Conservation (phyloP, 2,113 vertebrate species). For the Syrrhaptes paradoxus region DNA sequence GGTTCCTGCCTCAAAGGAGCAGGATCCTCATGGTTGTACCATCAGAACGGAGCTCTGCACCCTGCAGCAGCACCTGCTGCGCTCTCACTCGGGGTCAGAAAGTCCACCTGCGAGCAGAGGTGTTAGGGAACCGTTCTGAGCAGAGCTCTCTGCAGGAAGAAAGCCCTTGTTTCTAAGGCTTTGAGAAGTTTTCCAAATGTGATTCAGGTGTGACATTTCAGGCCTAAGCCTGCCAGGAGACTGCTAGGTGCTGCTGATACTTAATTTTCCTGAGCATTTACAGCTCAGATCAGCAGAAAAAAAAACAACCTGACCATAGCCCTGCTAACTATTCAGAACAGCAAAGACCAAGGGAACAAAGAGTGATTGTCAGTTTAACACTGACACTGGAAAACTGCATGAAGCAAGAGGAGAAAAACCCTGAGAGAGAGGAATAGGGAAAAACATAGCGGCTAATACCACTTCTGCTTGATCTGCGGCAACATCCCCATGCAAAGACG, state of each 20-base stretch:
- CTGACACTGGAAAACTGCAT: slow-evolving; percentile 7
- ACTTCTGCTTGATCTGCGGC: not conserved
- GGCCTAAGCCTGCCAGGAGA: not conserved
- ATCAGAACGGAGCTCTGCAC: not conserved
- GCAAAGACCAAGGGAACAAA: slow-evolving; percentile 52
- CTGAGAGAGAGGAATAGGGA: not conserved
- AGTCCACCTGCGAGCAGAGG: not conserved
- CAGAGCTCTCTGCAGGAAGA: not conserved
- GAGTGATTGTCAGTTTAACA: slow-evolving; percentile 29
- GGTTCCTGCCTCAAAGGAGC: not conserved
- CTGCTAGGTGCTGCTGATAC: not conserved
- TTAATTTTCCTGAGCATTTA: slow-evolving; percentile 11
- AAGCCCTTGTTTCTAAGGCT: not conserved
- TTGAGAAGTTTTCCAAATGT: not conserved
- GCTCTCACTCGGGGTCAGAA: not conserved
- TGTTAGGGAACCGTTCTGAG: not conserved
- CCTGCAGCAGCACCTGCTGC: not conserved
- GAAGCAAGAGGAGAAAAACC: not conserved
- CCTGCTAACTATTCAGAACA: slow-evolving; percentile 25
- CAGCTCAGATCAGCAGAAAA: slow-evolving; percentile 53
- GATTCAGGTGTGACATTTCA: not conserved
- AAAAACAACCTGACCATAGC: not conserved
- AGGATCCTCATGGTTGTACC: not conserved
- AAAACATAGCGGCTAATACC: not conserved
- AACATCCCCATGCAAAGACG: not conserved